Conservation (phyloP, 2,797 vertebrate species). For the Gymnoscopelus microlampas region DNA sequence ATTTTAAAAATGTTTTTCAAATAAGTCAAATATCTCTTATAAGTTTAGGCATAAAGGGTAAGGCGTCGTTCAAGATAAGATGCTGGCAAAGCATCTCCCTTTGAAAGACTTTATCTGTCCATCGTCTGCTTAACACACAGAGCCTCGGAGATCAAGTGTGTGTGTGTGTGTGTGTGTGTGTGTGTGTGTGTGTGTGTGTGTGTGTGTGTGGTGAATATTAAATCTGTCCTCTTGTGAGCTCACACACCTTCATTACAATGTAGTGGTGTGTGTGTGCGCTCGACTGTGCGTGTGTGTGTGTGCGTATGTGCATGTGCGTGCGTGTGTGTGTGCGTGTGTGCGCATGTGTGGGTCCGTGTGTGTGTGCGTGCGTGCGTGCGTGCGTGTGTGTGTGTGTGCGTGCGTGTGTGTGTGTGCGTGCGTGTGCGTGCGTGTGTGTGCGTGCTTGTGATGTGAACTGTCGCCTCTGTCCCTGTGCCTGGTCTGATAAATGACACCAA, state of each 20-base stretch:
- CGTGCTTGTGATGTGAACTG: slow-evolving; percentile 60
- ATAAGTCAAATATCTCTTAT: no score
- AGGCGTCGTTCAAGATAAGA: no score
- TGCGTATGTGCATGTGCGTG: not conserved
- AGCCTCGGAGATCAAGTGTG: slow-evolving; percentile 39
- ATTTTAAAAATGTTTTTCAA: no score
- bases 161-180: not conserved
- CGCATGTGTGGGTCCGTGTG: slow-evolving; percentile 46
- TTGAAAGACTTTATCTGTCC: slow-evolving; percentile 22
- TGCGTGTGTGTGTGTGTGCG: slow-evolving; percentile 5
- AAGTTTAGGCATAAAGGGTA: no score
- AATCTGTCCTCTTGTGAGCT: slow-evolving; percentile 61
- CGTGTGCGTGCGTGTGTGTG: slow-evolving; percentile 8
- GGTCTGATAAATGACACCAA: slow-evolving; percentile 73
- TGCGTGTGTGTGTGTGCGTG: slow-evolving; percentile 2
- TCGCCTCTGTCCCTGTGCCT: slow-evolving; percentile 58
- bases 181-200: not conserved
- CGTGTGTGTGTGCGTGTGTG: slow-evolving; percentile 5
- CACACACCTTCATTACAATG: slow-evolving; percentile 68
- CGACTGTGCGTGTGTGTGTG: no score
- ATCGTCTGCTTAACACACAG: slow-evolving; percentile 8
- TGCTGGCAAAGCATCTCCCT: slow-evolving; percentile 2
- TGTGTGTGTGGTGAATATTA: slow-evolving; percentile 62
- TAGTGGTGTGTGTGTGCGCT: not conserved
- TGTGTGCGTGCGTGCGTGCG: slow-evolving; percentile 13